Conservation (phyloP, 2,888 invertebrate species). For the Amphimallon solstitiale region DNA sequence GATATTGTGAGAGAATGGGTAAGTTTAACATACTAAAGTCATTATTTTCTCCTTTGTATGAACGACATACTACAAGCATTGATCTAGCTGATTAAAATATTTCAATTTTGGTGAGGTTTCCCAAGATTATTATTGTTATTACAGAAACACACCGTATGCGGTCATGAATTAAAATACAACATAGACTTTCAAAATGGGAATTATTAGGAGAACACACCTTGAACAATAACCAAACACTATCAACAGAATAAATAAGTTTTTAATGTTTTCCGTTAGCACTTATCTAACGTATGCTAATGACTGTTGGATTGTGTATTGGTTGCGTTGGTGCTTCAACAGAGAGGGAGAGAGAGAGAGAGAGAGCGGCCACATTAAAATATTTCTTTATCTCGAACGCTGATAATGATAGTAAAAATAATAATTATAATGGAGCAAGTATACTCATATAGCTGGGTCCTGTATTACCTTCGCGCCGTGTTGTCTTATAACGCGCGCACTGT, state of each 20-base stretch:
- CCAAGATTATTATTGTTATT: too few species aligned
- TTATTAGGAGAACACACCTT: not conserved
- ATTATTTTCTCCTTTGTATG: too few species aligned
- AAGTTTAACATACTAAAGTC: too few species aligned
- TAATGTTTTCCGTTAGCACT: conserved; percentile 5
- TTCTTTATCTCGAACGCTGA: conserved; percentile 17
- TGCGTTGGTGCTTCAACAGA: not conserved
- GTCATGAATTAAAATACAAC: too few species aligned
- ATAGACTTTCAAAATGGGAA: not conserved
- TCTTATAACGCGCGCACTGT: conserved; percentile 3
- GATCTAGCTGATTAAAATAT: too few species aligned
- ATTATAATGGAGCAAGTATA: conserved; percentile 5
- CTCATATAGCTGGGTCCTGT: not conserved
- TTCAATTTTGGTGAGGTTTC: too few species aligned
- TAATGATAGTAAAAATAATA: conserved; percentile 20
- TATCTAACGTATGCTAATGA: conserved; percentile 26
- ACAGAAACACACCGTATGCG: too few species aligned
- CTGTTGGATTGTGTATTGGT: not conserved
- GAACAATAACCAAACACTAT: not conserved
- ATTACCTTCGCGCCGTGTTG: not conserved
- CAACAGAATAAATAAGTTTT: not conserved
- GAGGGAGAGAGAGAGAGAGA: not conserved
- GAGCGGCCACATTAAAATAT: conserved; percentile 9
- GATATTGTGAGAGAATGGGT: too few species aligned
- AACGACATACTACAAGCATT: too few species aligned